phyloP scores from a whole-genome alignment of 2,113 vertebrate genomes.

The Mungos mungo region DNA sequence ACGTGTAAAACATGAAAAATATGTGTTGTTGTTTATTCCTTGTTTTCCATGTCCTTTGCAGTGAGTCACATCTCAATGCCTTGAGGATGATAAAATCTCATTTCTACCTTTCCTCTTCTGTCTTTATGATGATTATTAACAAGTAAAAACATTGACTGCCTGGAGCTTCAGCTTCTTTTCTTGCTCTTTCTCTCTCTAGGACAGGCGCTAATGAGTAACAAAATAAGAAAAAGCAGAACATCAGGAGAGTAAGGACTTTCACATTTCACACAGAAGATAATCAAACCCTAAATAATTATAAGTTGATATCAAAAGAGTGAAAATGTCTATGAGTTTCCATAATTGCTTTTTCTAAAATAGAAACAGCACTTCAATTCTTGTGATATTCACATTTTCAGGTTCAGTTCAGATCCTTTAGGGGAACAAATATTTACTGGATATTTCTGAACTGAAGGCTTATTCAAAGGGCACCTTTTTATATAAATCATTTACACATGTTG shows the following conservation, averaged over 20 bases:
- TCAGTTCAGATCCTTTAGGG: slow-evolving; percentile 8
- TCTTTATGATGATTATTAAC: background rate
- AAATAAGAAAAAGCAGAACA: slow-evolving; percentile 28
- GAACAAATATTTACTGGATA: slow-evolving; percentile 44
- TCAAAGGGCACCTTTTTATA: background rate
- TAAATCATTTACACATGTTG: background rate
- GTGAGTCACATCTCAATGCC: background rate
- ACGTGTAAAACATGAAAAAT: background rate
- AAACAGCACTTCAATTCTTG: slow-evolving; percentile 46
- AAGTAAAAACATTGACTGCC: background rate
- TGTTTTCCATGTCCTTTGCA: background rate
- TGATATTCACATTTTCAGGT: slow-evolving; percentile 63
- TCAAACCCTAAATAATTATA: slow-evolving; percentile 59
- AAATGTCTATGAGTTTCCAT: slow-evolving; percentile 39
- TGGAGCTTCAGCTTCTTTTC: background rate
- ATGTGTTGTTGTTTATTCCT: background rate
- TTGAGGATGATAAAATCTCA: background rate
- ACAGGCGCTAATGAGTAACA: slow-evolving; percentile 57
- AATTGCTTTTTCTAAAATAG: slow-evolving; percentile 69
- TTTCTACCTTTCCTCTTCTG: background rate
- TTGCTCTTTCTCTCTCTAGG: background rate
- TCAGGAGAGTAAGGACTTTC: background rate
- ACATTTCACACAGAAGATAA: background rate
- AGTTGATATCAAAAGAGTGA: slow-evolving; percentile 29
- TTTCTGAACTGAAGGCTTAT: slow-evolving; percentile 30